Evolutionary conservation across 2,113 vertebrate species (phyloP).

Genomic region (Bucco capensis): DNA sequence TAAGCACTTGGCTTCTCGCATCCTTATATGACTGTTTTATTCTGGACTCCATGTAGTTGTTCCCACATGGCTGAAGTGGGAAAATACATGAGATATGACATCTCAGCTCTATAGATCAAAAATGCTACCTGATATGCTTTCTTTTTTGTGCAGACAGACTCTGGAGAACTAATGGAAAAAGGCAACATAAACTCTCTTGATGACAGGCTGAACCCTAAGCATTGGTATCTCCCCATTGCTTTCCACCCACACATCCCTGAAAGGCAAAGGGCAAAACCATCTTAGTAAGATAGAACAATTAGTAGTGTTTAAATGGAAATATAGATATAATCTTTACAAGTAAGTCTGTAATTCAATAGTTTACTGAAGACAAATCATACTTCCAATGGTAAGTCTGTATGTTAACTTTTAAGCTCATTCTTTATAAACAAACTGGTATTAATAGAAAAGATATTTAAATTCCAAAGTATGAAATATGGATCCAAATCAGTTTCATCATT

Average conservation of each 20-base stretch:
- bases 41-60: background rate
- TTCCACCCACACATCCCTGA: background rate
- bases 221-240: background rate
- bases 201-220: background rate
- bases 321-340: background rate
- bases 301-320: background rate
- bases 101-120: background rate
- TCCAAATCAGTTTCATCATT: constrained; percentile 15
- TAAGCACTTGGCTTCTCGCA: background rate
- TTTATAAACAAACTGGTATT: constrained; percentile 42
- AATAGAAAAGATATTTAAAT: constrained; percentile 61
- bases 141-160: background rate
- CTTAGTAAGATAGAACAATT: background rate
- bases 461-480: constrained; percentile 46
- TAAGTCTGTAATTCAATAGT: background rate
- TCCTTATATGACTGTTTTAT: background rate
- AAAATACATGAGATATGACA: background rate
- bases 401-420: constrained; percentile 7
- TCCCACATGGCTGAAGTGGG: background rate
- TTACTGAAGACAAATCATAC: background rate
- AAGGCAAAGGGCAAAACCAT: background rate
- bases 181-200: background rate
- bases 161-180: background rate
- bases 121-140: background rate
- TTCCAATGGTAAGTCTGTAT: background rate